These are phyloP conservation scores for Drosophila orosa DNA, from an alignment of 1,140 invertebrate genomes.

Conservation along the genomic window DNA sequence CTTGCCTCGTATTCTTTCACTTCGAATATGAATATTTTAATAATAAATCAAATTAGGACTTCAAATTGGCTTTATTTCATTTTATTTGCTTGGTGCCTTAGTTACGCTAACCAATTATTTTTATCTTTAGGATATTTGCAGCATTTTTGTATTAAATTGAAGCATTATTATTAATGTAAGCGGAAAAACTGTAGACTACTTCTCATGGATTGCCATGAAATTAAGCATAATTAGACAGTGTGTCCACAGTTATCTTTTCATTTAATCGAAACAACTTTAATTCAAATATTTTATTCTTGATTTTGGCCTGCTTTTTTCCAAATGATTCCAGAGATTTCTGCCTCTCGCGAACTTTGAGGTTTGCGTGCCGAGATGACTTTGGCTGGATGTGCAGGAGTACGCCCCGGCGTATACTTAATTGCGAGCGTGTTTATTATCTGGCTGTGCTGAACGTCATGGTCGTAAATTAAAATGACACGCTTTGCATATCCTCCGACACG, in stretches of 20 bases:
- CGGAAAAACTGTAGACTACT: too few relatives aligned
- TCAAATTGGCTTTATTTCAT: not conserved
- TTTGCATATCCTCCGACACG: constrained; percentile 67
- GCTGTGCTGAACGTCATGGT: constrained; percentile 70
- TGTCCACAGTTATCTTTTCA: too few relatives aligned
- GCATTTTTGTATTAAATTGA: not conserved
- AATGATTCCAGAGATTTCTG: not conserved
- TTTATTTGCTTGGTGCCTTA: not conserved
- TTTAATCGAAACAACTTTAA: too few relatives aligned
- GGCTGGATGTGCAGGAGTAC: constrained; percentile 41
- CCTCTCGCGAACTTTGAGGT: constrained; percentile 3
- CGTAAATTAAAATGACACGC: constrained; percentile 82
- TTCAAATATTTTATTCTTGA: not conserved
- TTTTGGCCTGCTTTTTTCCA: too few relatives aligned
- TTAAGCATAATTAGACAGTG: not conserved
- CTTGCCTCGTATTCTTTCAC: not conserved
- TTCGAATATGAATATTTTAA: not conserved
- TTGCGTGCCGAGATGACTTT: constrained; percentile 33
- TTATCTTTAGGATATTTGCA: not conserved
- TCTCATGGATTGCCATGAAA: too few relatives aligned
- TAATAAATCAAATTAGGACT: not conserved
- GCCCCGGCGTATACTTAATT: constrained; percentile 71
- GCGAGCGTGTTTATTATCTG: constrained; percentile 79
- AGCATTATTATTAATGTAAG: too few relatives aligned
- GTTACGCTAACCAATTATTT: not conserved